phyloP scores from a whole-genome alignment of 2,888 invertebrate genomes.

The Morinoia aosen region DNA sequence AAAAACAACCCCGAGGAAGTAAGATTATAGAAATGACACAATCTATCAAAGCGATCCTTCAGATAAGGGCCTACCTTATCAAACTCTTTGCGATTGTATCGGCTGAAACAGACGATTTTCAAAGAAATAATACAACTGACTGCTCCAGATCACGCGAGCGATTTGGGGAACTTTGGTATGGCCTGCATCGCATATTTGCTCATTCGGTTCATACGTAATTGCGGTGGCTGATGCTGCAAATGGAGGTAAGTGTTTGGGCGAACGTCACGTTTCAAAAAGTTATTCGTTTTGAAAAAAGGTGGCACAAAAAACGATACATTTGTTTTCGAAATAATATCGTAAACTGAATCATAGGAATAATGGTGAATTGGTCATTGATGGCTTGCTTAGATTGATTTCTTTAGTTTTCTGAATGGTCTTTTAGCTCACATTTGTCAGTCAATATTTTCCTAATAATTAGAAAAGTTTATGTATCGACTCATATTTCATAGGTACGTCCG shows the following conservation, averaged over 20 bases:
- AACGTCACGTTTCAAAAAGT: not conserved
- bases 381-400: too few species aligned
- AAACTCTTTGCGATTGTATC: not conserved
- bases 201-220: not conserved
- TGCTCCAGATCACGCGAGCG: not conserved
- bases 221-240: not conserved
- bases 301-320: not conserved
- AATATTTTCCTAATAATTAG: too few species aligned
- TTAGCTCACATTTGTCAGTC: too few species aligned
- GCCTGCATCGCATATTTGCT: not conserved
- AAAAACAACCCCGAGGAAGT: not conserved
- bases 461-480: too few species aligned
- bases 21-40: not conserved
- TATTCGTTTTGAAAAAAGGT: not conserved
- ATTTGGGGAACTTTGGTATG: not conserved
- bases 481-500: too few species aligned
- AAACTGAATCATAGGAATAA: not conserved
- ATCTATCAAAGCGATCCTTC: not conserved
- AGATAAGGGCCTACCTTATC: conserved; percentile 5
- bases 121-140: not conserved
- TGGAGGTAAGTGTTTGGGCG: not conserved
- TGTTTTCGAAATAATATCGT: not conserved
- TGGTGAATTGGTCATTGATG: too few species aligned
- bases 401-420: too few species aligned
- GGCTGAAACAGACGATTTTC: not conserved